Evolutionary conservation across 2,113 vertebrate genomes (phyloP).

Genomic region (Pithys albifrons): DNA sequence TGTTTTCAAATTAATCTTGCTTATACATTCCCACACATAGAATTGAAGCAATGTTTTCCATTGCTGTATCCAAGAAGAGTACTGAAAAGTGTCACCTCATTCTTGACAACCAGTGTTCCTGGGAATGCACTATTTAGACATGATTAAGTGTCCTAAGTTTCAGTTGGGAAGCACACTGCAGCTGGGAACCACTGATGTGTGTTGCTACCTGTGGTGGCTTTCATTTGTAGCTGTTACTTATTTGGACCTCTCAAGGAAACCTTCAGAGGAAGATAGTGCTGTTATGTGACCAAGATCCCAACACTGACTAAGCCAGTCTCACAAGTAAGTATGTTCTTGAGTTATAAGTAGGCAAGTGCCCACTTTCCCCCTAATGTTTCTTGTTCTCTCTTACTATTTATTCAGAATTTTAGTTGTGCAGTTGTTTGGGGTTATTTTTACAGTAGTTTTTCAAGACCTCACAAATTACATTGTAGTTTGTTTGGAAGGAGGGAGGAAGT

Average conservation of each 20-base stretch:
- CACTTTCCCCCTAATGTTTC: background rate
- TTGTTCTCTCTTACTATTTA: background rate
- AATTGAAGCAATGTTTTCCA: background rate
- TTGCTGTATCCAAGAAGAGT: background rate
- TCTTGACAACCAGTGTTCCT: background rate
- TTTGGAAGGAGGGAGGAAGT: background rate
- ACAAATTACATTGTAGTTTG: background rate
- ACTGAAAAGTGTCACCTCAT: background rate
- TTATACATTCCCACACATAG: background rate
- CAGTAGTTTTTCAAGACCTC: background rate
- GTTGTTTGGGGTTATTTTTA: background rate
- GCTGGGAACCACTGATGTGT: rapidly evolving
- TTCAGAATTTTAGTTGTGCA: background rate
- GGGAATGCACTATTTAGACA: background rate
- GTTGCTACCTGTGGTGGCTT: background rate
- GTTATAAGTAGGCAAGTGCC: background rate
- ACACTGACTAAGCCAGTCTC: background rate
- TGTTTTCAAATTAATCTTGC: background rate
- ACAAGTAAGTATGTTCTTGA: background rate
- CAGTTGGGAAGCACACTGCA: background rate
- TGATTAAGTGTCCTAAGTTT: background rate
- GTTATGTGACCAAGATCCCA: background rate
- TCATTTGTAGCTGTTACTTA: background rate
- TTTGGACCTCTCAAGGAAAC: background rate
- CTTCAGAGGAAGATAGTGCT: background rate